Conservation (phyloP, 1,140 invertebrate genomes). For the Lepidurus arcticus region DNA sequence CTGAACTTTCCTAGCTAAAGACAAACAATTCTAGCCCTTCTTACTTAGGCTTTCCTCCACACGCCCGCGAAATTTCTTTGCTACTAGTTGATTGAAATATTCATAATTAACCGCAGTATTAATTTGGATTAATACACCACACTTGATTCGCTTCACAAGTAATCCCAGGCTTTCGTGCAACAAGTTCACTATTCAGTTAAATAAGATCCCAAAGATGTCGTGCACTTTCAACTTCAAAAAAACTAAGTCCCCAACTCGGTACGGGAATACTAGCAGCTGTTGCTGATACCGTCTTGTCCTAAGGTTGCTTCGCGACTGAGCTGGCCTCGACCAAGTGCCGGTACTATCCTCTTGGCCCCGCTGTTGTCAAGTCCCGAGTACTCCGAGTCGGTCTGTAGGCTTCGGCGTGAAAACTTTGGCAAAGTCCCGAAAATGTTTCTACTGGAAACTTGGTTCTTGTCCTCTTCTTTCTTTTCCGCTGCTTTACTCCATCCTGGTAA, state of each 20-base stretch:
- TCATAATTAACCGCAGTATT: not conserved
- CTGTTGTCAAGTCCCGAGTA: not conserved
- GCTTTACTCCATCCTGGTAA: not conserved
- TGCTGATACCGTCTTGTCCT: not conserved
- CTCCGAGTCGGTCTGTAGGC: not conserved
- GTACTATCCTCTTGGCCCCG: not conserved
- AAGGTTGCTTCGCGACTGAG: slow-evolving; percentile 1
- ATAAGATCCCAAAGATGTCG: not conserved
- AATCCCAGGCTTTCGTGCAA: slow-evolving; percentile 1
- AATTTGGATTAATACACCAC: not conserved
- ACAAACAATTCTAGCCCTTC: not conserved
- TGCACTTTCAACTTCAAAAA: not conserved
- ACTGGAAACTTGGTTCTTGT: no score
- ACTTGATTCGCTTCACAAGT: not conserved
- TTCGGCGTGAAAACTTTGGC: no score
- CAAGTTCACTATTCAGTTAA: not conserved
- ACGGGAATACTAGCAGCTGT: not conserved
- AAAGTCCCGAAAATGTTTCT: no score
- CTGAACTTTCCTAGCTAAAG: not conserved
- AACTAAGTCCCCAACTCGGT: not conserved
- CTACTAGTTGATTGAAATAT: not conserved
- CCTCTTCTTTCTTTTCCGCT: not conserved
- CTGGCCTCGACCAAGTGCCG: not conserved
- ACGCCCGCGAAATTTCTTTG: not conserved
- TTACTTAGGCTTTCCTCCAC: not conserved